Conservation (phyloP, 1,140 invertebrate species). For the Drosophila funebris region DNA sequence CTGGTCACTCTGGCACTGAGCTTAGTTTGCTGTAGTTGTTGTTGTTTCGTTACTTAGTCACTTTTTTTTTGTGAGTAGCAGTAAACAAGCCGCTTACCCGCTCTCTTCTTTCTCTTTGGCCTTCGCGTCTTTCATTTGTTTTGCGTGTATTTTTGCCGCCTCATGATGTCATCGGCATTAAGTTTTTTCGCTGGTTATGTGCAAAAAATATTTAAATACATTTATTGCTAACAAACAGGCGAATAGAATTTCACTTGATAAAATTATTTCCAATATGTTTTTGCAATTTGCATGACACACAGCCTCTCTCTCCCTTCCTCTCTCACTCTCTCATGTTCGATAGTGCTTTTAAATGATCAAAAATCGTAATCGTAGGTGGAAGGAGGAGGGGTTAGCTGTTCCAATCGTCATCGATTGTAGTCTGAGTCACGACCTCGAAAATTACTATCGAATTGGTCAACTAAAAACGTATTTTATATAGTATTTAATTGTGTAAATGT, state of each 20-base stretch:
- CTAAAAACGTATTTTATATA: conserved; percentile 7
- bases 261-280: not conserved
- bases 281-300: no score
- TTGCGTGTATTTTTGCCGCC: conserved; percentile 30
- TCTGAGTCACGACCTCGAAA: conserved; percentile 35
- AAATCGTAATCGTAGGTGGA: no score
- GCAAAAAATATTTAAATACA: conserved; percentile 16
- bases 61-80: conserved; percentile 26
- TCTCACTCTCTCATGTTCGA: not conserved
- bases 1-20: conserved; percentile 32
- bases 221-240: conserved; percentile 1
- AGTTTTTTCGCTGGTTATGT: conserved; percentile 21
- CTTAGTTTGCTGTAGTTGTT: conserved; percentile 8
- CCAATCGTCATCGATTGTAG: conserved; percentile 14
- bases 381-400: not conserved
- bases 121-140: conserved; percentile 28
- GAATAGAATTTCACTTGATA: not conserved
- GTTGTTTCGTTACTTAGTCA: conserved; percentile 28
- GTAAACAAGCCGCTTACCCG: conserved; percentile 36
- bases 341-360: not conserved
- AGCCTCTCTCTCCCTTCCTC: not conserved
- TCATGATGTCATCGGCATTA: conserved; percentile 62
- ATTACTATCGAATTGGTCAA: conserved; percentile 22
- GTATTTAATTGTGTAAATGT: conserved; percentile 12
- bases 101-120: conserved; percentile 12